Base-by-base conservation (phyloP, 2,113 vertebrate species). In the Ovis canadensis region DNA sequence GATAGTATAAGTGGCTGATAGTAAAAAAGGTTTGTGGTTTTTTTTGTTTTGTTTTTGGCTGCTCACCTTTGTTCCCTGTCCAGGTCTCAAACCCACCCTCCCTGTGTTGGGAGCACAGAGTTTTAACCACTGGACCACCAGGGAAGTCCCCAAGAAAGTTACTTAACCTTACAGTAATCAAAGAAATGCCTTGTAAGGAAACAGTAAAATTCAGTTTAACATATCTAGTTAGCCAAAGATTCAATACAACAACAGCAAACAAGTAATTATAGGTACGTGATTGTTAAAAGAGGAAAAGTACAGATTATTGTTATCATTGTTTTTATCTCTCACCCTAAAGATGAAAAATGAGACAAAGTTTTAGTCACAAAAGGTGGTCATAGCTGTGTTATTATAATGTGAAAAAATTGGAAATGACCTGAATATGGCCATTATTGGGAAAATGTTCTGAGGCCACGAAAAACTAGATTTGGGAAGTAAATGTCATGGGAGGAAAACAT, bases 401-500 rank as follows among this genome's bases (percentile, higher is more conserved):
- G 36, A 29, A 91, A 95, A 94, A 88, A 80, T 43, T 83, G 4
- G 5, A 84, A 95, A 40, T 45, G 93, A 78, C 21, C 17, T 94
- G 92, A 96, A 74, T 64, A 36, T 82, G 29, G 77, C n/a, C 31
- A 25, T 95, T 97, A 67, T 45, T 74, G 43, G 52, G 12, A 92
- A 55, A 59, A 82, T 94, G 33, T 92, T 77, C 40, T 97, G 48
- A 96, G 86, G 45, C 45, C 45, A 45, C 55, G 31, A 87, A 92
- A 97, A 88, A 52, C 23, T 85, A 82, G 67, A 94, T 90, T 91
- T 92, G 54, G 67, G 90, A 95, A 88, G 29, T 90, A 87, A 96
- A 95, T 43, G 11, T 77, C 84, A 40, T 57, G 45, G 12, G 64
- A 81, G 43, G 33, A 89, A 92, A 93, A 81, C 27, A 55, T 62